phyloP scores from a whole-genome alignment of 2,888 invertebrate genomes.

The Unio delphinus region DNA sequence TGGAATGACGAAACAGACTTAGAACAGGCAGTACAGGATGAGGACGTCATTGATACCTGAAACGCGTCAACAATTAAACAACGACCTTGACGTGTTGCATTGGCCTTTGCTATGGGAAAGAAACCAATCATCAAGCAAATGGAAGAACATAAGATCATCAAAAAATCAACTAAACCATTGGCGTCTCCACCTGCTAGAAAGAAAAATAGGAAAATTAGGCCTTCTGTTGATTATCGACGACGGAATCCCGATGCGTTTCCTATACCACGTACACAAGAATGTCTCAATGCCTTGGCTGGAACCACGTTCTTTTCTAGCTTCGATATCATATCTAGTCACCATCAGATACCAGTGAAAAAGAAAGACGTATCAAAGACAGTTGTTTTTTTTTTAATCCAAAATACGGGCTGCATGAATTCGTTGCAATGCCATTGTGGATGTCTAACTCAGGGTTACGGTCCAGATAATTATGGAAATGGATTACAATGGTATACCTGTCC shows the following conservation, averaged over 20 bases:
- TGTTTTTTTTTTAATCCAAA: slow-evolving; percentile 1
- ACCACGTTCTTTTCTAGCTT: slow-evolving; percentile 17
- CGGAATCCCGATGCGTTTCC: slow-evolving; percentile 24
- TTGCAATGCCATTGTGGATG: slow-evolving; percentile 11
- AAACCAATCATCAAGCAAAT: slow-evolving; percentile 8
- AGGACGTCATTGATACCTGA: slow-evolving; percentile 11
- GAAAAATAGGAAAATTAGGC: slow-evolving; percentile 13
- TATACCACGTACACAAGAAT: slow-evolving; percentile 19
- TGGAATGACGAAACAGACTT: too few relatives aligned
- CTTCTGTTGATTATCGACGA: slow-evolving; percentile 16
- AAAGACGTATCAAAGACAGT: slow-evolving; percentile 27
- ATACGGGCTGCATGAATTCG: slow-evolving; percentile 15
- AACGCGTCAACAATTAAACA: slow-evolving; percentile 11
- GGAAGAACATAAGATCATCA: slow-evolving; percentile 8
- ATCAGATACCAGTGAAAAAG: slow-evolving; percentile 26
- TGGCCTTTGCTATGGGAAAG: not conserved
- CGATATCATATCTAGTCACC: slow-evolving; percentile 22
- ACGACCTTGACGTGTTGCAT: not conserved
- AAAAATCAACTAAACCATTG: slow-evolving; percentile 12
- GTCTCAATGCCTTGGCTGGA: slow-evolving; percentile 13
- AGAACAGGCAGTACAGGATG: slow-evolving; percentile 4
- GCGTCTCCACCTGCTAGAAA: slow-evolving; percentile 14
- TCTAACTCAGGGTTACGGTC: slow-evolving; percentile 10
- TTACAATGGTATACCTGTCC: slow-evolving; percentile 17
- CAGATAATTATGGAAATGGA: slow-evolving; percentile 14